Conservation (phyloP, 2,113 vertebrate genomes). For the Podiceps cristatus region DNA sequence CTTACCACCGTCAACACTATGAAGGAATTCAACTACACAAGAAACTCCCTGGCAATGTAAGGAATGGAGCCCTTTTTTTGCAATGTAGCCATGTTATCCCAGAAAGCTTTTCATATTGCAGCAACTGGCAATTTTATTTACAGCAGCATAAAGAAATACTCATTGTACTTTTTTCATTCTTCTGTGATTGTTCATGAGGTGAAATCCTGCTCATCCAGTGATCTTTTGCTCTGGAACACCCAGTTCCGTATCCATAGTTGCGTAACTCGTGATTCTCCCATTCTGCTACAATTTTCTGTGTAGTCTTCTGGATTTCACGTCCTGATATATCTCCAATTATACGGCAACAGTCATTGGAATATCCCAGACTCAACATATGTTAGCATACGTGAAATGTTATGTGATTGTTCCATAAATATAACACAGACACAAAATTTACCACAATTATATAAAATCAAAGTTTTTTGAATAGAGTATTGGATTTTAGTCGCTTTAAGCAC, state of each 20-base stretch:
- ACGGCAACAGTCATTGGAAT: neutral
- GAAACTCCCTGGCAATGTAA: conserved; percentile 29
- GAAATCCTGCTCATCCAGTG: neutral
- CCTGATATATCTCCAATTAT: neutral
- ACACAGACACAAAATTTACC: neutral
- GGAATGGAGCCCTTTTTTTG: neutral
- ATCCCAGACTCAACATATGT: neutral
- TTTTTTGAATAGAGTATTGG: neutral
- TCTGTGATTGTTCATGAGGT: neutral
- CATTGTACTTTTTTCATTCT: neutral
- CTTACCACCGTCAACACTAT: neutral
- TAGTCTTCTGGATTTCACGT: neutral
- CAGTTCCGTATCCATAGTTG: neutral
- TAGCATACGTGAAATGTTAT: neutral
- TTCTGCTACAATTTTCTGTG: neutral
- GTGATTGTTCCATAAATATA: neutral
- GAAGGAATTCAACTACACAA: conserved; percentile 29
- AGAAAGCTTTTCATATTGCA: neutral
- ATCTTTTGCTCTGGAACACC: neutral
- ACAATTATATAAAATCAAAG: neutral
- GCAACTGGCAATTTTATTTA: neutral
- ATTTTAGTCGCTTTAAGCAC: neutral
- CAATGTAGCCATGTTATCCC: neutral
- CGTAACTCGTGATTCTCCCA: neutral
- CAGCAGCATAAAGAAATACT: neutral